phyloP scores from a whole-genome alignment of 1,140 invertebrate species.

The Papilio machaon region DNA sequence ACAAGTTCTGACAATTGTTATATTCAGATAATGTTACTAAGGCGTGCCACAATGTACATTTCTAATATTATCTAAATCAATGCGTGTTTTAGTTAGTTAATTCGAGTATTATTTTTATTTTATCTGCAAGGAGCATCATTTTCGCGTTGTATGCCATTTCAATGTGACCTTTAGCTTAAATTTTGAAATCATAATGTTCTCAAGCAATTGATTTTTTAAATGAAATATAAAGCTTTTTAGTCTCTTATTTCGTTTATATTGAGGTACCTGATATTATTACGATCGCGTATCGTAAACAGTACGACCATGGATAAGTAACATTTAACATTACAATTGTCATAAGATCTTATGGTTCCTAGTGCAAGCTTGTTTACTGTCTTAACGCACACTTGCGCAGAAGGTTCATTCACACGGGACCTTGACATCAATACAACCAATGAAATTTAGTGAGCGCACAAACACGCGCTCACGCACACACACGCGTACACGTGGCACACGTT shows the following conservation, averaged over 20 bases:
- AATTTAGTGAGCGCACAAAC: constrained; percentile 49
- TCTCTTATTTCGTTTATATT: background rate
- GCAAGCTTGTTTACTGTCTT: constrained; percentile 8
- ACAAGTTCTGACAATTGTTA: background rate
- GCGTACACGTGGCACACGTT: constrained; percentile 39
- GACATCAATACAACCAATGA: constrained; percentile 56
- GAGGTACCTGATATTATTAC: background rate
- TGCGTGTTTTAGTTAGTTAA: too few species aligned
- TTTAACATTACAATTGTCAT: constrained; percentile 4
- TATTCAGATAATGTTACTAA: background rate
- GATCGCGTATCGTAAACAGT: background rate
- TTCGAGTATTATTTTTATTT: too few species aligned
- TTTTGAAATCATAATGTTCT: too few species aligned
- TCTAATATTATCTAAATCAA: too few species aligned
- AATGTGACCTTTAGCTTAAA: too few species aligned
- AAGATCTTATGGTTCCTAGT: background rate
- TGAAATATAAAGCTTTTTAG: background rate
- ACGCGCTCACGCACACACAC: constrained; percentile 41
- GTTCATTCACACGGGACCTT: constrained; percentile 64
- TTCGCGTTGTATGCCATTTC: too few species aligned
- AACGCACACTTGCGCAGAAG: constrained; percentile 41
- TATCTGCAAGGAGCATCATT: too few species aligned
- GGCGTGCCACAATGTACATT: too few species aligned
- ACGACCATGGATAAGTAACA: constrained; percentile 6
- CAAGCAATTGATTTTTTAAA: too few species aligned